A percentile compares a stretch with the other conserved stretches of the same genome.
These are phyloP conservation scores for Dipodomys ordii DNA, from an alignment of 2,113 vertebrate species.

Conservation along the genomic window DNA sequence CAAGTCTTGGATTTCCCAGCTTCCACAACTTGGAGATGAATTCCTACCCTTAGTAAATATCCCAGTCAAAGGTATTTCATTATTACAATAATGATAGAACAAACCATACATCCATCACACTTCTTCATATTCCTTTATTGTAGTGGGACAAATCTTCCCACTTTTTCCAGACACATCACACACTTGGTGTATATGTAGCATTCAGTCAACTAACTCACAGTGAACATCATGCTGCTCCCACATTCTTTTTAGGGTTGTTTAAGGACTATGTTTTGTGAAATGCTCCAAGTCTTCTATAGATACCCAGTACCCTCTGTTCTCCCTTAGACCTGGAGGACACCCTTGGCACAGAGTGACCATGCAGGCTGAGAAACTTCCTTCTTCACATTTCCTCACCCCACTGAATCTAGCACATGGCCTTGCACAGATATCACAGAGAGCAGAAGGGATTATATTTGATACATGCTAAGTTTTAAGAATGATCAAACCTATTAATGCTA, in stretches of 20 bases:
- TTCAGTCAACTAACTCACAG: neutral
- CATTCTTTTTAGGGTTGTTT: too few relatives aligned
- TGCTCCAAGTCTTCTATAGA: neutral
- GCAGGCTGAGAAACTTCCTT: neutral
- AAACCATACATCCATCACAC: fast-evolving
- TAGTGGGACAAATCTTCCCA: neutral
- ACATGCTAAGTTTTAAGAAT: neutral
- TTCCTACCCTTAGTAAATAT: neutral
- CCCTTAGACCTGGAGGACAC: neutral
- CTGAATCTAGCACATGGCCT: neutral
- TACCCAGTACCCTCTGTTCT: neutral
- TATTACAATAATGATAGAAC: neutral
- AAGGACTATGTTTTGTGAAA: neutral
- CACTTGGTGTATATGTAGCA: neutral
- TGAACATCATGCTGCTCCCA: neutral
- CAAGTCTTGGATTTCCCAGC: neutral
- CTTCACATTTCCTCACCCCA: neutral
- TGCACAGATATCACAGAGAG: neutral
- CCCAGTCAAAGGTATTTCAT: neutral
- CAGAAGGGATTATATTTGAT: neutral
- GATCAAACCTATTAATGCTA: neutral
- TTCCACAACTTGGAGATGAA: neutral
- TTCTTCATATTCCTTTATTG: neutral
- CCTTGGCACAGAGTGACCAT: neutral
- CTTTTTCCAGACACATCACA: neutral